Evolutionary conservation across 2,113 vertebrate genomes (phyloP), one percentile per base, ranked within the genome.

Genomic region (Oncorhynchus kisutch): DNA sequence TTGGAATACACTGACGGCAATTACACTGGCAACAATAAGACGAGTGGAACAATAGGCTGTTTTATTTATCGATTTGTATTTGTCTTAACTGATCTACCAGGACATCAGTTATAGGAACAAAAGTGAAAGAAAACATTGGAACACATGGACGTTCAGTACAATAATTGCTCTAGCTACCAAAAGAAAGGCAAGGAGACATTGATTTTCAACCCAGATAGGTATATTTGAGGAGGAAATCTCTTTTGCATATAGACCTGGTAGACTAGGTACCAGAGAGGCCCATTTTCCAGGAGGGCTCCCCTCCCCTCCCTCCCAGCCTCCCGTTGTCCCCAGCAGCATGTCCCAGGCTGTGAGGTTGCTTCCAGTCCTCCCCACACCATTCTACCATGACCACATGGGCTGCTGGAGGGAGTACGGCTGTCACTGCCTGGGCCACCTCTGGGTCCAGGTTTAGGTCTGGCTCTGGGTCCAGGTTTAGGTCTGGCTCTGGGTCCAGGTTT

Each of bases 371-470:
- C 86, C 89, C 94, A 95, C 95, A 92, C 93, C 95, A 95, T 89
- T 95, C 94, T 95, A 99, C 97, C 95, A 98, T 99, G 96, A 95
- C 94, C 96, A 96, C 93, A 98, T 98, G 97, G 96, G 94, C 95
- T 90, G 90, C 90, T 91, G 90, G 89, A 94, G 94, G 96, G 95
- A 96, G 92, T 95, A 94, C 95, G 94, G 92, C 95, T 94, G 96
- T 94, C 94, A 85, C 93, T 94, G 91, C 86, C 91, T 91, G 82
- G 82, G 79, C 76, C 74, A 85, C 84, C 73, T 82, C 68, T 39
- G 39, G 27, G 66, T 5, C 29, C 1, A 66, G 25, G 29, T 14
- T 27, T 4, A 29, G 64, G 66, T 62, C 87, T 25, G 74, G 86
- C 78, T 78, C 86, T 54, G 74, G 86, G 75, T 76, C 86, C 2